Conservation (phyloP, 2,888 invertebrate genomes). For the Trachelus stipa region DNA sequence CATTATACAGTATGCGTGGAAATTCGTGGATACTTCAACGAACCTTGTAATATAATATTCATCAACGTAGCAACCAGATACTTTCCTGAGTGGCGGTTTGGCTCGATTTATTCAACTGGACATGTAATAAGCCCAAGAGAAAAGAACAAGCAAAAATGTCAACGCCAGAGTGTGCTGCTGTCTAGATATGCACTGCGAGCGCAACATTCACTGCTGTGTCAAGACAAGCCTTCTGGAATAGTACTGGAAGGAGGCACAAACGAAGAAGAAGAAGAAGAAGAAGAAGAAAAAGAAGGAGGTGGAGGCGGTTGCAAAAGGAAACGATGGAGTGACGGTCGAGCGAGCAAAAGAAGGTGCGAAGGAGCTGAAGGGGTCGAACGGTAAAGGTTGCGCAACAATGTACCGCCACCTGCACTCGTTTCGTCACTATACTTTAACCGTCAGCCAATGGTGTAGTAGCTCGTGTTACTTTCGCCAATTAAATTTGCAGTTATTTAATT, state of each 20-base stretch:
- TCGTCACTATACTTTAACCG: conserved; percentile 48
- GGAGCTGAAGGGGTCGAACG: conserved; percentile 10
- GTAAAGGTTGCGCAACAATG: conserved; percentile 47
- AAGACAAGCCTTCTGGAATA: not conserved
- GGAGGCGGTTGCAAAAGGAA: conserved; percentile 13
- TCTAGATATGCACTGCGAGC: conserved; percentile 26
- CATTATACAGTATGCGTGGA: not conserved
- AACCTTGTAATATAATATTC: conserved; percentile 1
- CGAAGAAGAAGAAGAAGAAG: not conserved
- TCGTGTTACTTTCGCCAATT: conserved; percentile 56
- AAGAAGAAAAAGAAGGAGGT: not conserved
- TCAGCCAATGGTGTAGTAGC: conserved; percentile 30
- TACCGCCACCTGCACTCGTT: conserved; percentile 55
- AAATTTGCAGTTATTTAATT: conserved; percentile 47
- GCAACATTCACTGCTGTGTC: conserved; percentile 35
- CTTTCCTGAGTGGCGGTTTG: conserved; percentile 3
- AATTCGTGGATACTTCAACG: not conserved
- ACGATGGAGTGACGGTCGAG: conserved; percentile 2
- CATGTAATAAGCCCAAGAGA: not conserved
- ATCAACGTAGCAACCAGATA: not conserved
- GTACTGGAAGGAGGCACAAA: not conserved
- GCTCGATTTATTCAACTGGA: conserved; percentile 1
- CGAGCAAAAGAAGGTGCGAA: conserved; percentile 24
- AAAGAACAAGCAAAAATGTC: conserved; percentile 23
- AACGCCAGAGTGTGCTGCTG: conserved; percentile 23